Evolutionary conservation across 2,888 invertebrate species (phyloP), one percentile per base, ranked within the genome.

Genomic region (Helicoverpa assulta): DNA sequence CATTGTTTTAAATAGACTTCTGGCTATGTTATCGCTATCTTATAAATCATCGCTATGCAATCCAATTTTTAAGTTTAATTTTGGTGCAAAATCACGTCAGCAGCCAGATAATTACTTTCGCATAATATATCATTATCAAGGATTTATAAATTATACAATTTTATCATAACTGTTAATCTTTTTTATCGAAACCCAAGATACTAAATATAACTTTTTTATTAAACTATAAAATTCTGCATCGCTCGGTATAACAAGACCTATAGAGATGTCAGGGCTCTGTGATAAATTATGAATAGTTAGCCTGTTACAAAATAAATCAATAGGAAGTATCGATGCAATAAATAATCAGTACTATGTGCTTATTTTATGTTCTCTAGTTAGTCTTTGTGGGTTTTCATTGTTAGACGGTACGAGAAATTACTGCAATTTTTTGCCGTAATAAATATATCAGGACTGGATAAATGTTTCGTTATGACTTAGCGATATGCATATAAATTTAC

Each of bases 301-400:
- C 63, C 65, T 21, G 51, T 52, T 66, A 60, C 61, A 78, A 81
- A 85, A 91, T 93, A 93, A 93, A 94, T 94, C 93, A 91, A 90
- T 90, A 83, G 82, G 72, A 86, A 82, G 70, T 69, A 88, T 86
- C 80, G 81, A 78, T 80, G 88, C 88, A 77, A 91, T 93, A 93
- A 93, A 93, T 93, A 91, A 86, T 70, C 80, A 79, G 76, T 83
- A 80, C 85, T 76, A 85, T 82, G 83, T 81, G 81, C 74, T 81
- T 88, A 88, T 85, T 89, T 89, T 82, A 86, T 84, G 82, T 88
- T 89, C 88, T 88, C 83, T 87, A 86, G 84, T 85, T 80, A 76
- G 61, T 26, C 52, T 64, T 40, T 54, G 77, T 56, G 37, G 26
- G 85, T 84, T 76, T 88, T 82, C 91, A 87, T 78, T 86, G 82